phyloP scores from a whole-genome alignment of 2,113 vertebrate genomes.

The Tretioscincus oriximinensis region DNA sequence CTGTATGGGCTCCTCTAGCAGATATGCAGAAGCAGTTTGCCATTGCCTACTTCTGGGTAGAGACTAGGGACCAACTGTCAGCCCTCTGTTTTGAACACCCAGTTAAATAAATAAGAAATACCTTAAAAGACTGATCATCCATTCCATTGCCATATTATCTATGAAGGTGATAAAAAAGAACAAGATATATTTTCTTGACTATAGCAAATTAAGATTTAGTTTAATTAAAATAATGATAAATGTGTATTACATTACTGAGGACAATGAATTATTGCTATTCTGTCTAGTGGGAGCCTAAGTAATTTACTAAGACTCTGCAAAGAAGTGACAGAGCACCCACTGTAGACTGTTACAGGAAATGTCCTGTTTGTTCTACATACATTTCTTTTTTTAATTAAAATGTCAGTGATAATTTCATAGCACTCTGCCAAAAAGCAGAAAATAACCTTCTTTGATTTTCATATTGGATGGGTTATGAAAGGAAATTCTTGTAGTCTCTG shows the following conservation, averaged over 20 bases:
- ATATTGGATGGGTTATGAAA: conserved; percentile 49
- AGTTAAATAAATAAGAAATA: conserved; percentile 37
- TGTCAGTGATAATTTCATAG: conserved; percentile 60
- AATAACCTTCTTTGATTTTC: conserved; percentile 49
- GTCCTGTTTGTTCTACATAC: conserved; percentile 57
- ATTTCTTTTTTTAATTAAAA: conserved; percentile 68
- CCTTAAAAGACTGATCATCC: conserved; percentile 44
- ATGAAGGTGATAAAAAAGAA: conserved; percentile 41
- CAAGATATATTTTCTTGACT: conserved; percentile 59
- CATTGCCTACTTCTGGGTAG: neutral
- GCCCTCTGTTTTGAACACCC: conserved; percentile 23
- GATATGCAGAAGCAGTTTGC: too few relatives aligned
- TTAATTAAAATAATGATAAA: conserved; percentile 71
- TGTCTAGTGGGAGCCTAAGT: conserved; percentile 53
- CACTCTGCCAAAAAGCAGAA: conserved; percentile 32
- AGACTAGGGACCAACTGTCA: conserved; percentile 37
- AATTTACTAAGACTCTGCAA: conserved; percentile 64
- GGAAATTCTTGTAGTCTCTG: conserved; percentile 41
- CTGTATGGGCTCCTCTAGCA: too few relatives aligned
- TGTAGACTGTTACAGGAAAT: conserved; percentile 55
- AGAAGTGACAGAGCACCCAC: conserved; percentile 50
- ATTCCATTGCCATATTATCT: conserved; percentile 30
- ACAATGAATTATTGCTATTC: conserved; percentile 64
- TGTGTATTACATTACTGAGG: conserved; percentile 60
- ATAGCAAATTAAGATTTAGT: conserved; percentile 66